phyloP scores from a whole-genome alignment of 1,140 invertebrate genomes.

The Physella acuta region DNA sequence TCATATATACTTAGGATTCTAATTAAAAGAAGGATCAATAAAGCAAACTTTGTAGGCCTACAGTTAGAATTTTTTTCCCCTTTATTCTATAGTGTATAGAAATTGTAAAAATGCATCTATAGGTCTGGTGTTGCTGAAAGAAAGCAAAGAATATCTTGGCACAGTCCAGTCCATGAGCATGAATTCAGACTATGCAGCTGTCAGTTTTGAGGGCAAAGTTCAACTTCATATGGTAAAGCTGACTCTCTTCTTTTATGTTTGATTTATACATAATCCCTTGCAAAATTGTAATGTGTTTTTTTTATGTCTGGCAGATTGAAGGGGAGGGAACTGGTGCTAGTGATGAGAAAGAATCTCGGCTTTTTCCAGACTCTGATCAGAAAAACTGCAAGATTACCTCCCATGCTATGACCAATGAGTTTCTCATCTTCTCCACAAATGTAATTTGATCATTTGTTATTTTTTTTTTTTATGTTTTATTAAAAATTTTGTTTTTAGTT shows the following conservation, averaged over 20 bases:
- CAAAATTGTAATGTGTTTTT: not conserved
- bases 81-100: too few relatives aligned
- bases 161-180: slow-evolving; percentile 73
- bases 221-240: slow-evolving; percentile 79
- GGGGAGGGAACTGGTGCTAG: slow-evolving; percentile 63
- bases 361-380: slow-evolving; percentile 80
- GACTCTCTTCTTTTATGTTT: not conserved
- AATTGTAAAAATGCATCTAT: slow-evolving; percentile 18
- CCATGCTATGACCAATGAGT: slow-evolving; percentile 85
- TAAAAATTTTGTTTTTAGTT: not conserved
- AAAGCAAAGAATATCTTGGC: slow-evolving; percentile 79
- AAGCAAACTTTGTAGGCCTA: too few relatives aligned
- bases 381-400: slow-evolving; percentile 77
- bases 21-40: too few relatives aligned
- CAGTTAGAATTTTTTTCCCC: too few relatives aligned
- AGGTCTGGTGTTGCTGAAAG: slow-evolving; percentile 64
- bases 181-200: slow-evolving; percentile 84
- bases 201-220: slow-evolving; percentile 81
- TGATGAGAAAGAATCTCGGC: slow-evolving; percentile 77
- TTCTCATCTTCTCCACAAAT: slow-evolving; percentile 90
- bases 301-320: slow-evolving; percentile 69
- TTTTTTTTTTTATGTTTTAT: too few relatives aligned
- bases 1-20: too few relatives aligned
- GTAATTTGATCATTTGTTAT: slow-evolving; percentile 63
- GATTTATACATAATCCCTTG: not conserved